Evolutionary conservation across 2,797 vertebrate species (phyloP), one percentile per base, ranked within the genome.

Genomic region (Onychomys arenicola): DNA sequence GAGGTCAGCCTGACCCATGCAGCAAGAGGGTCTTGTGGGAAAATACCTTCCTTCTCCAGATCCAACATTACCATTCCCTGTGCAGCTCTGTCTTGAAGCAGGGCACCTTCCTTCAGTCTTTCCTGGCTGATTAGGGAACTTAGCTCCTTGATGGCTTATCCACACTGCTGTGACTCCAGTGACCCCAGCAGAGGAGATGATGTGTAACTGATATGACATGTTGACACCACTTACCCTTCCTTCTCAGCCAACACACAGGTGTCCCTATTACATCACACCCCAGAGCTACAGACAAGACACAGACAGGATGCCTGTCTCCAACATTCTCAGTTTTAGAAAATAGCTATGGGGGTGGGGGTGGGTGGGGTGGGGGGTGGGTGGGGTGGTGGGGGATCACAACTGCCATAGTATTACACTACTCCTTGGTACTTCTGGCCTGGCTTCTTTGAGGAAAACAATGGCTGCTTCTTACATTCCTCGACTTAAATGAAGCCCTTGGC

Each of bases 271-370:
- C 37, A 52, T 12, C 37, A 25, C 0, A 4, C 57, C 4, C 2
- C 63, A n/a, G 5, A 2, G 67, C 52, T 8, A 12, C 19, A 37
- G 23, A 27, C 23, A 59, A 40, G 0, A 0, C 13, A 52, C 55
- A 55, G 55, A 55, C 55, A 2, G 5, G 16, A 55, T 9, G 11
- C 46, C 59, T 29, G 8, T 32, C 43, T 61, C 52, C 21, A 69
- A 32, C 75, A 92, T 67, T 43, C 76, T 32, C n/a, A 25, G 21
- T 87, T 71, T 73, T 55, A 46, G 87, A 40, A 78, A 94, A 75
- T 0, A 40, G 40, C 11, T 3, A 6, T 25, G 29, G 34, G 29
- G n/a, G n/a, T n/a, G n/a, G n/a, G n/a, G n/a, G n/a, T n/a, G n/a
- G n/a, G n/a, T n/a, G n/a, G n/a, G n/a, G n/a, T n/a, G n/a, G n/a